Evolutionary conservation across 2,888 invertebrate genomes (phyloP), one percentile per base, ranked within the genome.

Genomic region (Tinea trinotella): DNA sequence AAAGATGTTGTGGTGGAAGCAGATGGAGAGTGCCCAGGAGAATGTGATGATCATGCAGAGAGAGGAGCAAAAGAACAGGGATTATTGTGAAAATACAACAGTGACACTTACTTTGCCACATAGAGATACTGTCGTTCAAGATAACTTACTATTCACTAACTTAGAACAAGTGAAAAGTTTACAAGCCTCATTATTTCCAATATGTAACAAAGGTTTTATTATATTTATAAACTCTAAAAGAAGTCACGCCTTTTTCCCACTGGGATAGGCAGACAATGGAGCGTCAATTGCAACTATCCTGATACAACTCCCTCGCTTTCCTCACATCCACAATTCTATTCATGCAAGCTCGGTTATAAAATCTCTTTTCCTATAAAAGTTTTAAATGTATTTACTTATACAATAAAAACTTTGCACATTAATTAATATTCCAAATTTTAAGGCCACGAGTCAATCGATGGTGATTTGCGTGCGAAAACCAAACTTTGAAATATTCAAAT

Each of bases 171-270:
- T 92, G 35, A 89, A 88, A 71, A 86, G 89, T 56, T 81, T 92
- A 56, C 92, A 92, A 72, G 89, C 91, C 50, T 84, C 88, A 53
- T 75, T 92, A 56, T 92, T 92, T 71, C 92, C 92, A 50, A 84
- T 87, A 64, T 86, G 77, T 62, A 78, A 73, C 60, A 87, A 77
- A 87, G 86, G 87, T 86, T 40, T 30, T 7, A 30, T 30, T 30
- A 30, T n/a, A n/a, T n/a, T n/a, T n/a, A n/a, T n/a, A n/a, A n/a
- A n/a, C 7, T 30, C 7, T 30, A 4, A 30, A 7, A 30, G n/a
- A 2, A n/a, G n/a, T n/a, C n/a, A n/a, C n/a, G n/a, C n/a, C n/a
- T n/a, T n/a, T n/a, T n/a, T n/a, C n/a, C n/a, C n/a, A n/a, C n/a
- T n/a, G n/a, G n/a, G n/a, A n/a, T n/a, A n/a, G n/a, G n/a, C n/a